Conservation (phyloP, 2,113 vertebrate genomes). For the Microcebus jonahi region DNA sequence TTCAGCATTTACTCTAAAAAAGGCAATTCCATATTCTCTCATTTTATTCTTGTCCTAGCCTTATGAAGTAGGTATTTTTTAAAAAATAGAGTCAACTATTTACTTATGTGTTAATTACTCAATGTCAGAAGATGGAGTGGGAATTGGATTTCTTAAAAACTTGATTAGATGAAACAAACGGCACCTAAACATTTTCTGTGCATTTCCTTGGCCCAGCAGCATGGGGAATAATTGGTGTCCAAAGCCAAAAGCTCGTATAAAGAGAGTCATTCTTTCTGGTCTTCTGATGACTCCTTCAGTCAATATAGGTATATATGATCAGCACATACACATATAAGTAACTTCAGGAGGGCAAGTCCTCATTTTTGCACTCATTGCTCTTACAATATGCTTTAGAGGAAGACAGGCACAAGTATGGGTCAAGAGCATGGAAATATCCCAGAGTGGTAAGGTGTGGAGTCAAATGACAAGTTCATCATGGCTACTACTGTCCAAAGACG, state of each 20-base stretch:
- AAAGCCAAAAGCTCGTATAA: not conserved
- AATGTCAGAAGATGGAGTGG: not conserved
- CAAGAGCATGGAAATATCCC: not conserved
- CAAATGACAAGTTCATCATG: not conserved
- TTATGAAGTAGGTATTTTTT: not conserved
- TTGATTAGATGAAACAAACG: not conserved
- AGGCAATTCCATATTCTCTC: not conserved
- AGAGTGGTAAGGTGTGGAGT: not conserved
- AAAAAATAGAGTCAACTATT: not conserved
- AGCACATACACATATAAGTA: too few species aligned
- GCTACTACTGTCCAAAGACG: not conserved
- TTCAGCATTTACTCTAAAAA: not conserved
- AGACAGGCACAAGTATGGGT: not conserved
- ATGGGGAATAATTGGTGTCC: not conserved
- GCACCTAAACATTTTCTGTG: not conserved
- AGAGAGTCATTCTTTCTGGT: not conserved
- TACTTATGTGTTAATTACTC: not conserved
- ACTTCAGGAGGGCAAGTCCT: not conserved
- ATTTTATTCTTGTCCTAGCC: not conserved
- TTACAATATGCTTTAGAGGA: not conserved
- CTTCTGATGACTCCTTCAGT: not conserved
- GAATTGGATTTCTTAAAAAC: not conserved
- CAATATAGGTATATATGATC: fast-evolving
- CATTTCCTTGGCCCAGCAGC: not conserved
- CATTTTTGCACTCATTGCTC: not conserved